Percentiles rank a stretch among this genome's conserved stretches.
These are phyloP conservation scores for Doryteuthis pealeii DNA, from an alignment of 1,140 invertebrate genomes.

Conservation along the genomic window DNA sequence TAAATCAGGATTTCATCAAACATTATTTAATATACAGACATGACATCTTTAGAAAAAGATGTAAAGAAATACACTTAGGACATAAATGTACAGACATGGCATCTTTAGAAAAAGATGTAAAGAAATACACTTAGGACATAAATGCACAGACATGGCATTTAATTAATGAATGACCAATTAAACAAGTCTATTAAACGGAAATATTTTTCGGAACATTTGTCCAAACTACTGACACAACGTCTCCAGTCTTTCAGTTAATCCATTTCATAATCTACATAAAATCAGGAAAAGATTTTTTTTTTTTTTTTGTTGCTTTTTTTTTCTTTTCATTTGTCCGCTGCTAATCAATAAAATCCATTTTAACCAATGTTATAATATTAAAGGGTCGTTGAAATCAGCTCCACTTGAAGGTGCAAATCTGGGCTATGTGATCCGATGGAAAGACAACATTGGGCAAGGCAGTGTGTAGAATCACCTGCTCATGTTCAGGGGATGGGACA, in stretches of 20 bases:
- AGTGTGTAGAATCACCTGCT: slow-evolving; percentile 71
- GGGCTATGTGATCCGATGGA: slow-evolving; percentile 90
- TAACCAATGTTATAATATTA: no score
- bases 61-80: no score
- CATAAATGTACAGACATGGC: no score
- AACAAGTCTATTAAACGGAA: no score
- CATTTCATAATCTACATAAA: neutral
- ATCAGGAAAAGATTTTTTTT: neutral
- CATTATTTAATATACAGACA: no score
- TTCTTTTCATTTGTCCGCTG: neutral
- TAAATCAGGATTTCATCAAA: no score
- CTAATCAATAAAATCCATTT: no score
- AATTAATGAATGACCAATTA: no score
- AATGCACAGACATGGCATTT: no score
- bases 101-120: no score
- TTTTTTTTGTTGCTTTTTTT: neutral
- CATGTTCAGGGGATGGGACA: slow-evolving; percentile 76
- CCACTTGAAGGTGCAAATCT: slow-evolving; percentile 78
- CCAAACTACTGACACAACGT: neutral
- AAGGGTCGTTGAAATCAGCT: slow-evolving; percentile 41
- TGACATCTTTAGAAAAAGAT: no score
- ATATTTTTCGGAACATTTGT: neutral
- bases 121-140: no score
- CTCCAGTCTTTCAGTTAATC: neutral
- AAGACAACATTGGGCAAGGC: slow-evolving; percentile 84